A percentile compares a stretch with the other conserved stretches of the same genome.
These are phyloP conservation scores for Otolemur crassicaudatus DNA, from an alignment of 2,797 vertebrate genomes.

Conservation along the genomic window DNA sequence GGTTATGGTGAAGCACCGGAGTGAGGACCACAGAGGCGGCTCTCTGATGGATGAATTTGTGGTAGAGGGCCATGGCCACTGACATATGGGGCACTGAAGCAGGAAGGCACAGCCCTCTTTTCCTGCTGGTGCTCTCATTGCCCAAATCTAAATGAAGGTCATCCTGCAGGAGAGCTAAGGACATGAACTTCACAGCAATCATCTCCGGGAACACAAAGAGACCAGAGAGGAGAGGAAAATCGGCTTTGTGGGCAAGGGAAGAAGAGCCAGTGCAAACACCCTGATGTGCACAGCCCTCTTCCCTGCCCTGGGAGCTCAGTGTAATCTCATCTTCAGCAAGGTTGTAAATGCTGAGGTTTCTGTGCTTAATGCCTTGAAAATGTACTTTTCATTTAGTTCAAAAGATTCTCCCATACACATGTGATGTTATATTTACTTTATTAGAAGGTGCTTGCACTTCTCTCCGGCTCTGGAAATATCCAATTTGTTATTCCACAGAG, in stretches of 20 bases:
- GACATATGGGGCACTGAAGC: not conserved
- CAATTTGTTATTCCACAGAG: constrained; percentile 58
- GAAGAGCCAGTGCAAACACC: not conserved
- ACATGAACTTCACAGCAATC: not conserved
- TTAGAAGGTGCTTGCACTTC: constrained; percentile 41
- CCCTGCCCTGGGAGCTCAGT: not conserved
- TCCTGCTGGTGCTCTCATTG: not conserved
- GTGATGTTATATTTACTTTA: constrained; percentile 59
- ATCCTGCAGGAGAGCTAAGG: not conserved
- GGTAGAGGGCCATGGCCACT: not conserved
- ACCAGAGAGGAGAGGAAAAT: not conserved
- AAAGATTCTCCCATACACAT: constrained; percentile 38
- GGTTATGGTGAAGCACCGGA: not conserved
- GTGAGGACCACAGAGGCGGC: not conserved
- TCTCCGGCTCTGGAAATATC: constrained; percentile 51
- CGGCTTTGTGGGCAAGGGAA: not conserved
- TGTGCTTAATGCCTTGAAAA: not conserved
- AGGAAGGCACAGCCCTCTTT: not conserved
- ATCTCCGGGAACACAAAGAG: not conserved
- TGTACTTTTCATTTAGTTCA: constrained; percentile 51
- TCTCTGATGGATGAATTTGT: not conserved
- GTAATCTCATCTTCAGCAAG: not conserved
- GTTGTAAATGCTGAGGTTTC: not conserved
- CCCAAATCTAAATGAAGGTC: not conserved
- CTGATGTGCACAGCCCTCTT: not conserved